Evolutionary conservation across 2,888 invertebrate species (phyloP).

Genomic region (Idaea dimidiata): DNA sequence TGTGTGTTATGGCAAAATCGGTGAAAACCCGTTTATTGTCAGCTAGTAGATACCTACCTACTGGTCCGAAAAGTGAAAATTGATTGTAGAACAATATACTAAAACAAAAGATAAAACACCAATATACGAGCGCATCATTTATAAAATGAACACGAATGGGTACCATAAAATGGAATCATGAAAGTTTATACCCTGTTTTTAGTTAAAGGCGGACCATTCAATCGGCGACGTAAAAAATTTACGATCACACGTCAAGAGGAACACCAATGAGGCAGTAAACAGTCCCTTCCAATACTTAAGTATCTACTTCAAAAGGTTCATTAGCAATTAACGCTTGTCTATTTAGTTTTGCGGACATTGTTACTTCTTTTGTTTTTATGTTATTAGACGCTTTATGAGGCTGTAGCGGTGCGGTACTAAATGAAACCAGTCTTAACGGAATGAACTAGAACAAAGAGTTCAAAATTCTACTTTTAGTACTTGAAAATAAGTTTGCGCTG

Average conservation of each 20-base stretch:
- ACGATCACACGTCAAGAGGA: slow-evolving; percentile 78
- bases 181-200: slow-evolving; percentile 77
- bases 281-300: slow-evolving; percentile 66
- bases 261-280: slow-evolving; percentile 78
- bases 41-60: background rate
- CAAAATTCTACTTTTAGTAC: too few species aligned
- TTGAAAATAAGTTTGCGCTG: too few species aligned
- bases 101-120: slow-evolving; percentile 48
- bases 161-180: slow-evolving; percentile 73
- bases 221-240: slow-evolving; percentile 77
- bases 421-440: too few species aligned
- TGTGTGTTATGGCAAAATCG: slow-evolving; percentile 2
- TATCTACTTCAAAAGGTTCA: slow-evolving; percentile 69
- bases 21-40: slow-evolving; percentile 2
- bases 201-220: slow-evolving; percentile 77
- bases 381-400: slow-evolving; percentile 13
- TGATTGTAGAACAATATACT: slow-evolving; percentile 37
- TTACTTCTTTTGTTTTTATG: slow-evolving; percentile 30
- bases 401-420: slow-evolving; percentile 14
- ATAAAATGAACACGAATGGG: slow-evolving; percentile 76
- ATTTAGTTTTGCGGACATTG: slow-evolving; percentile 39
- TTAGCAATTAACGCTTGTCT: slow-evolving; percentile 65
- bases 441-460: too few species aligned
- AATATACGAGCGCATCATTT: slow-evolving; percentile 63
- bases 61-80: slow-evolving; percentile 26